phyloP scores from a whole-genome alignment of 2,888 invertebrate genomes.

The Bugula neritina region DNA sequence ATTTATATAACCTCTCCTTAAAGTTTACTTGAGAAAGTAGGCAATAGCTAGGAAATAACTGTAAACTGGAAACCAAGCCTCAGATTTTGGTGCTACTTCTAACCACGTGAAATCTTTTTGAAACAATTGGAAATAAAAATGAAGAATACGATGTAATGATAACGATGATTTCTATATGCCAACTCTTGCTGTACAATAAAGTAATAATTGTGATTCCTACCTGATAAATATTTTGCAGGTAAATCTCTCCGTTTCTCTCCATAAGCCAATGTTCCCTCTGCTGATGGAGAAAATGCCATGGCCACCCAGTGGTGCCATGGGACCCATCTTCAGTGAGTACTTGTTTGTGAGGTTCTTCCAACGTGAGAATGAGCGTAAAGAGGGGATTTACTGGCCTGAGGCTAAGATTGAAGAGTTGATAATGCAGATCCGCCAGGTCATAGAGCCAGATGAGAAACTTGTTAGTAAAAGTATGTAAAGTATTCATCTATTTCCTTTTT shows the following conservation, averaged over 20 bases:
- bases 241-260: constrained; percentile 42
- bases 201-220: no score
- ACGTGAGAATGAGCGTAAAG: constrained; percentile 33
- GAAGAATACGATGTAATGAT: no score
- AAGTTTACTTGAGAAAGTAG: no score
- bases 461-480: constrained; percentile 35
- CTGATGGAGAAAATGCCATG: constrained; percentile 47
- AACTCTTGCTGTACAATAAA: no score
- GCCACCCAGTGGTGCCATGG: constrained; percentile 51
- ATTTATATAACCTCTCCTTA: no score
- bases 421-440: constrained; percentile 43
- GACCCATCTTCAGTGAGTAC: constrained; percentile 50
- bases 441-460: constrained; percentile 37
- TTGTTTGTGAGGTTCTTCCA: constrained; percentile 46
- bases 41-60: no score
- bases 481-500: not conserved
- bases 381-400: constrained; percentile 44
- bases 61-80: no score
- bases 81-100: not conserved
- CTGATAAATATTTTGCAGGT: constrained; percentile 36
- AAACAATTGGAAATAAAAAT: no score
- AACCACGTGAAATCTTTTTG: not conserved
- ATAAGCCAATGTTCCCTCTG: constrained; percentile 48
- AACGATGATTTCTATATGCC: no score
- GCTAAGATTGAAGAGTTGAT: constrained; percentile 47